Conservation (phyloP, 2,113 vertebrate genomes). For the Istiophorus platypterus region DNA sequence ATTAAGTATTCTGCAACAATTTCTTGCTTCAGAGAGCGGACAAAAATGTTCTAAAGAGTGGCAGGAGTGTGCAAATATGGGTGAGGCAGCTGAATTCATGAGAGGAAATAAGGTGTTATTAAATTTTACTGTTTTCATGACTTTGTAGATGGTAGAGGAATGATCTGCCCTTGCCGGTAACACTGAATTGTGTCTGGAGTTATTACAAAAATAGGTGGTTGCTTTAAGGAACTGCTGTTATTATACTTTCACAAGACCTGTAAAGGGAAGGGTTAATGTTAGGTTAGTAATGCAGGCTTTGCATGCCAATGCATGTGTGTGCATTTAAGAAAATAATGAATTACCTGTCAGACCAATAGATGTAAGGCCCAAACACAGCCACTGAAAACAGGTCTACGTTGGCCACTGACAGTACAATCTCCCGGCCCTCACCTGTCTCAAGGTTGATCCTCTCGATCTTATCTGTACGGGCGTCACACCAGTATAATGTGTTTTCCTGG, state of each 20-base stretch:
- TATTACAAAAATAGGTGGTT: conserved; percentile 73
- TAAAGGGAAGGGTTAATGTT: conserved; percentile 83
- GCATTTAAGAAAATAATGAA: conserved; percentile 93
- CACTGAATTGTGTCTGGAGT: conserved; percentile 59
- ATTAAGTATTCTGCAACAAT: neutral
- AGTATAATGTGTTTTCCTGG: conserved; percentile 99
- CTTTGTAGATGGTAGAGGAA: conserved; percentile 53
- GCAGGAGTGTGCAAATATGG: conserved; percentile 2
- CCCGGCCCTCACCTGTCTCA: conserved; percentile 95
- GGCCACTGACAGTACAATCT: conserved; percentile 96
- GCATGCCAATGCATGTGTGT: conserved; percentile 75
- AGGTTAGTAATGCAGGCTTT: conserved; percentile 84
- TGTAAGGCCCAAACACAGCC: conserved; percentile 98
- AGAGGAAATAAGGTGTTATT: conserved; percentile 8
- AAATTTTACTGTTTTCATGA: conserved; percentile 52
- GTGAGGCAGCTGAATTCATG: neutral
- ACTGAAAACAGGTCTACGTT: conserved; percentile 99
- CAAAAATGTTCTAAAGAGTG: neutral
- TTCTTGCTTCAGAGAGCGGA: neutral
- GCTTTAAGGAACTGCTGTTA: conserved; percentile 56
- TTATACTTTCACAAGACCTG: conserved; percentile 75
- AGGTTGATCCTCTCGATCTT: conserved; percentile 99
- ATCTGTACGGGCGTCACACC: conserved; percentile 99
- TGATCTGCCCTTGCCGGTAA: conserved; percentile 63
- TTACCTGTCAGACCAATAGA: conserved; percentile 99